Base-by-base conservation (phyloP, 2,888 invertebrate genomes). In the Abscondita cerata region DNA sequence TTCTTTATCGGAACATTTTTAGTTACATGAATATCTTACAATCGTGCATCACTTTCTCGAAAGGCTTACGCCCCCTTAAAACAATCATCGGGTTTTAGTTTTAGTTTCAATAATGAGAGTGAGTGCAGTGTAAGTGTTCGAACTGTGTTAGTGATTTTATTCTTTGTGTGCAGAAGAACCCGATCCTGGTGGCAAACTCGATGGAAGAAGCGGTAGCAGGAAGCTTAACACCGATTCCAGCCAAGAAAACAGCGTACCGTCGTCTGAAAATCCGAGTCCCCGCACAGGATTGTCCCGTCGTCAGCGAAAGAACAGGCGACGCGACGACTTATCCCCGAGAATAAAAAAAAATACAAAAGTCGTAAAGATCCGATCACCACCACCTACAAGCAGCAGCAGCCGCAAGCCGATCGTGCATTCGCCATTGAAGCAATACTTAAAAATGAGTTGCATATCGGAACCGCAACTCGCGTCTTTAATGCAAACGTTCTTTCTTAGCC, bases 401-500 rank as follows among this genome's bases (percentile, higher is more conserved):
- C 34, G 40, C 5, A 64, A 61, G 18, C 6, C 20, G 1, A 41
- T 40, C 38, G 12, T 31, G 1, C 25, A 31, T 16, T 33, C 44
- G 1, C 83, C 86, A 48, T 68, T 82, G 58, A 71, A 75, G 0
- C 80, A 83, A 68, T 80, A 77, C 51, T 62, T 74, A 5, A 81
- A 81, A 64, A 69, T 85, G 9, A 18, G 18, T 19, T 80, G 82
- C 9, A 69, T 86, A 31, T 74, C 77, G 4, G 86, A 89, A 70
- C 80, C 79, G 15, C 83, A 85, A 65, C 75, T 92, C 70, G 84
- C 81, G 44, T 79, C 81, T 50, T 82, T 86, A 41, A 79, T 93
- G 48, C 83, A 83, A 1, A 83, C 84, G 57, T 89, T 90, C 78
- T 75, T 88, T 15, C 82, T 92, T 50, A 84, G 84, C 18, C 82